phyloP scores from a whole-genome alignment of 2,888 invertebrate species.

The Pogonocherus hispidulus region DNA sequence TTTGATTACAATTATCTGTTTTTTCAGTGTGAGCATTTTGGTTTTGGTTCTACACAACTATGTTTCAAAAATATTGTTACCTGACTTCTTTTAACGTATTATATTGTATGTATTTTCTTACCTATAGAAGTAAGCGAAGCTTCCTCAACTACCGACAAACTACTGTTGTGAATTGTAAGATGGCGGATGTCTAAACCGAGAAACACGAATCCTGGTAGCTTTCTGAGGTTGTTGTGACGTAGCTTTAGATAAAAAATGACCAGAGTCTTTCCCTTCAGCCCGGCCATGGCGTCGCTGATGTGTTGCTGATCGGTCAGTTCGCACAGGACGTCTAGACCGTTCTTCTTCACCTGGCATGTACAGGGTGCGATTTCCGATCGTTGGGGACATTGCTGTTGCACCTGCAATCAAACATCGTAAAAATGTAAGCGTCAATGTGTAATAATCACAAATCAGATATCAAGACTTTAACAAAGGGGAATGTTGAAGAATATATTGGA shows the following conservation, averaged over 20 bases:
- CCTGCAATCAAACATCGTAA: slow-evolving; percentile 58
- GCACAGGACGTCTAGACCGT: slow-evolving; percentile 90
- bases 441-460: no score
- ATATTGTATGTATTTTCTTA: slow-evolving; percentile 63
- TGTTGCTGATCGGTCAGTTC: slow-evolving; percentile 87
- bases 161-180: slow-evolving; percentile 90
- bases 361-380: slow-evolving; percentile 84
- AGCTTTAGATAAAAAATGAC: slow-evolving; percentile 91
- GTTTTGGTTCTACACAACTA: no score
- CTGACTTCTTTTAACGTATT: no score
- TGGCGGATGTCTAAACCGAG: slow-evolving; percentile 90
- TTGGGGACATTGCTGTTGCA: slow-evolving; percentile 81
- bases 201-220: slow-evolving; percentile 88
- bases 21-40: no score
- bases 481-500: no score
- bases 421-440: not conserved
- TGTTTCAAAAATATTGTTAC: no score
- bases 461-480: no score
- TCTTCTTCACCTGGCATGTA: slow-evolving; percentile 87
- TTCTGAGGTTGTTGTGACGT: slow-evolving; percentile 87
- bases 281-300: slow-evolving; percentile 85
- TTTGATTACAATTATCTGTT: no score
- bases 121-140: slow-evolving; percentile 90
- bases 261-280: slow-evolving; percentile 83
- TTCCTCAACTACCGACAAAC: slow-evolving; percentile 88